Percentiles rank a stretch among this genome's conserved stretches.
Conservation (phyloP, 2,888 invertebrate genomes). For the Aphidius colemani region DNA sequence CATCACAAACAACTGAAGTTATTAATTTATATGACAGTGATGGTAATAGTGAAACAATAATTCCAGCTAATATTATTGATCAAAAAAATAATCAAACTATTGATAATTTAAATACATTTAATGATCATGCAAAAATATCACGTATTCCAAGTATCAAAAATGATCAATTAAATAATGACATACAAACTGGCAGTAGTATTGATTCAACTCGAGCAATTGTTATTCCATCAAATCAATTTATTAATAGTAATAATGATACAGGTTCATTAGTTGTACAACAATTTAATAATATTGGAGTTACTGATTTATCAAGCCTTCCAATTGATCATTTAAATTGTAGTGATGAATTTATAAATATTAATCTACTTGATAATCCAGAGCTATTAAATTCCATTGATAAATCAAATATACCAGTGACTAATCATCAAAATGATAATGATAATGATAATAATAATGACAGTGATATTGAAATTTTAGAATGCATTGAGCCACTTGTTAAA, state of each 20-base stretch:
- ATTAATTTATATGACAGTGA: conserved; percentile 10
- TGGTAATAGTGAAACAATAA: no score
- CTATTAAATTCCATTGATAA: conserved; percentile 36
- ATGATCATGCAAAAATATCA: conserved; percentile 21
- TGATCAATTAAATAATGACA: no score
- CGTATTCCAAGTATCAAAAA: no score
- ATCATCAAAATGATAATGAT: neutral
- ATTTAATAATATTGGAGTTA: conserved; percentile 23
- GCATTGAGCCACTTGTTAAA: conserved; percentile 20
- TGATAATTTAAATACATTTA: neutral
- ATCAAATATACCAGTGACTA: neutral
- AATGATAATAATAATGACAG: conserved; percentile 44
- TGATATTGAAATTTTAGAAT: conserved; percentile 51
- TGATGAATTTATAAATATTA: conserved; percentile 48
- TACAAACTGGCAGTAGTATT: neutral
- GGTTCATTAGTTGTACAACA: neutral
- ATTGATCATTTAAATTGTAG: conserved; percentile 27
- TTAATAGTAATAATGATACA: neutral
- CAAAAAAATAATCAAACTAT: no score
- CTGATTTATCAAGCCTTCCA: conserved; percentile 36
- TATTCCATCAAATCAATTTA: neutral
- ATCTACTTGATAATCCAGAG: conserved; percentile 47
- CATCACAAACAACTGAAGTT: conserved; percentile 2
- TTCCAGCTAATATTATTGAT: neutral
- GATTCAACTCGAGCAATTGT: neutral